Evolutionary conservation across 2,113 vertebrate genomes (phyloP), one percentile per base, ranked within the genome.

Genomic region (Caloenas nicobarica): DNA sequence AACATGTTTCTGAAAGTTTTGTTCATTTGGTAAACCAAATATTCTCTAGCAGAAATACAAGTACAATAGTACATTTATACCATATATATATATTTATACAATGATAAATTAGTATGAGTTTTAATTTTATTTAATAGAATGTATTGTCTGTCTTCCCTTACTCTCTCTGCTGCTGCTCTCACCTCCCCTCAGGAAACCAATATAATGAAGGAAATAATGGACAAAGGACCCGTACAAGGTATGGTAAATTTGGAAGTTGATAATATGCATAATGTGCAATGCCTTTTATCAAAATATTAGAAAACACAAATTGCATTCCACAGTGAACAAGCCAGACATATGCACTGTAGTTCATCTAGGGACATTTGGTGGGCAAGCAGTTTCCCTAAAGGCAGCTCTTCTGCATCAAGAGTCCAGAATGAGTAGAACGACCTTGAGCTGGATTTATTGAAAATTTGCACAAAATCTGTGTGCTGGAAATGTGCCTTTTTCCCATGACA

Each of bases 221-320:
- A 97, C 82, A 98, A 97, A 92, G 98, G 98, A 72, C 98, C 98
- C 80, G 98, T 98, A 54, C 98, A 98, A 98, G 98, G 98, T 98
- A 98, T 6, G 44, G 86, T 92, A 92, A 86, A 21, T 92, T 71
- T 91, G 56, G 76, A 83, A 76, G 33, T 48, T 61, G 9, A 38
- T 62, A 34, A 29, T 24, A n/a, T 38, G 19, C 58, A 23, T 42
- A 81, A 1, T 33, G 7, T 66, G 9, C 10, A 51, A 40, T 36
- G 31, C 9, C 7, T 83, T 58, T 17, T 66, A 66, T 57, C 31
- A 86, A 93, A 86, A 38, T 68, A 88, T 31, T 34, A 44, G 16
- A 81, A 92, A 86, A 50, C 12, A 26, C 1, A 62, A 77, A 73
- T 69, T 79, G 8, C 34, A 56, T 60, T 53, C 12, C 31, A n/a